phyloP scores from a whole-genome alignment of 2,888 invertebrate genomes.

The Brachypalpus laphriformis region DNA sequence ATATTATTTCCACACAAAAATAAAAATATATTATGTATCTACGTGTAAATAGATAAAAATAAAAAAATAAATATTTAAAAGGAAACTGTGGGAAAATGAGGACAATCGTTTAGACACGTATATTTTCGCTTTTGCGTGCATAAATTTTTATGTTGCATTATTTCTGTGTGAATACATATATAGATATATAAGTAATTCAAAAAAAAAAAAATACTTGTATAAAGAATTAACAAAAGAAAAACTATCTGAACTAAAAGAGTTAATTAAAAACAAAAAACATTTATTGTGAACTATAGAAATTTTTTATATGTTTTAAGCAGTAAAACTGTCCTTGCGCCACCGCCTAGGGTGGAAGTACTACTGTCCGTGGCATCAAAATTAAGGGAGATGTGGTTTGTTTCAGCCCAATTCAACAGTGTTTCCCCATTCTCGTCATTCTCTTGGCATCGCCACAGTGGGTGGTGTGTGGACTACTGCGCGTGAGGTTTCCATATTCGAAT shows the following conservation, averaged over 20 bases:
- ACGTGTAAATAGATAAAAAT: slow-evolving; percentile 7
- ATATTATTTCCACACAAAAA: slow-evolving; percentile 47
- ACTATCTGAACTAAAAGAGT: neutral
- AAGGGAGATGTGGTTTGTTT: too few species aligned
- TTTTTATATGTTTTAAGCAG: neutral
- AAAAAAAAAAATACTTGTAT: neutral
- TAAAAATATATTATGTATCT: slow-evolving; percentile 1
- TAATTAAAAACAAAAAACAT: neutral
- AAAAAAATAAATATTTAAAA: slow-evolving; percentile 16
- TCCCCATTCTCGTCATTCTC: too few species aligned
- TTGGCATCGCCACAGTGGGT: too few species aligned
- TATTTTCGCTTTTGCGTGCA: slow-evolving; percentile 73
- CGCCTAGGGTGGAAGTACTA: too few species aligned
- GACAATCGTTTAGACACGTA: slow-evolving; percentile 73
- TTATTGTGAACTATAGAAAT: neutral
- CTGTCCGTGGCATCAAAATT: too few species aligned
- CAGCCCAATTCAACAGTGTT: too few species aligned
- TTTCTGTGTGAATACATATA: slow-evolving; percentile 47
- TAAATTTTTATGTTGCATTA: slow-evolving; percentile 59
- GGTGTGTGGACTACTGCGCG: too few species aligned
- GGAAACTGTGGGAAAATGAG: slow-evolving; percentile 63
- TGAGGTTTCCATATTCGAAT: too few species aligned
- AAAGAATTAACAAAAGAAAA: neutral
- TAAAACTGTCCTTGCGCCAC: too few species aligned
- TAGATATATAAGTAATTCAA: slow-evolving; percentile 37